These are phyloP conservation scores for Lapara coniferarum DNA, from an alignment of 2,888 invertebrate genomes.

Conservation along the genomic window DNA sequence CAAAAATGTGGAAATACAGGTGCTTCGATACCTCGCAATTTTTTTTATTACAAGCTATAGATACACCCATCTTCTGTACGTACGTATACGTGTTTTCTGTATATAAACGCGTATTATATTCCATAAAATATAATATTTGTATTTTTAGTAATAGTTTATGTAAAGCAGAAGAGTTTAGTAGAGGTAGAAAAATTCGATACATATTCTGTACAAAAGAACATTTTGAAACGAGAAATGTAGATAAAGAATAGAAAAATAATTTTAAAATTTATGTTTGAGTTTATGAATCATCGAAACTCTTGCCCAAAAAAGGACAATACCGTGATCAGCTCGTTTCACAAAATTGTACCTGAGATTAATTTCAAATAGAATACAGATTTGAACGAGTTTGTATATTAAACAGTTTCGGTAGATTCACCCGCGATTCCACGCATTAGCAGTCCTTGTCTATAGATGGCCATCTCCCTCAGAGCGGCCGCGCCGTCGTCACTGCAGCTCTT, in stretches of 20 bases:
- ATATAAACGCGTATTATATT: conserved; percentile 10
- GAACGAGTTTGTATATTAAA: not conserved
- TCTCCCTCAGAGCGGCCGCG: conserved; percentile 79
- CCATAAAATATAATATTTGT: conserved; percentile 18
- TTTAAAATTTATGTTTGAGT: conserved; percentile 2
- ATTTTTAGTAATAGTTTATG: conserved; percentile 8
- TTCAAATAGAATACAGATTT: not conserved
- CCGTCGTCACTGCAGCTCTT: conserved; percentile 86
- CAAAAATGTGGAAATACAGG: conserved; percentile 2
- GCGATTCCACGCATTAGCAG: not conserved
- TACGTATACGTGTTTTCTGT: not conserved
- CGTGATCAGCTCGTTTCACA: conserved; percentile 1
- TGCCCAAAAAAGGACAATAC: not conserved
- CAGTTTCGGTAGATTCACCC: not conserved
- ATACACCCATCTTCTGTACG: not conserved
- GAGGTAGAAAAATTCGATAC: conserved; percentile 46
- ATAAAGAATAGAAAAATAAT: conserved; percentile 20
- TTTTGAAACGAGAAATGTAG: conserved; percentile 19
- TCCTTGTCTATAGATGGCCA: conserved; percentile 57
- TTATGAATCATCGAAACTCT: not conserved
- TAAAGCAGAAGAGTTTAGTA: conserved; percentile 25
- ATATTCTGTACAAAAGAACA: conserved; percentile 27
- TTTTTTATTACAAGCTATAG: not conserved
- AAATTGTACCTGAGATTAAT: not conserved
- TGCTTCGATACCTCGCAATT: not conserved